Conservation (phyloP, 2,888 invertebrate species). For the Atrina japonica region DNA sequence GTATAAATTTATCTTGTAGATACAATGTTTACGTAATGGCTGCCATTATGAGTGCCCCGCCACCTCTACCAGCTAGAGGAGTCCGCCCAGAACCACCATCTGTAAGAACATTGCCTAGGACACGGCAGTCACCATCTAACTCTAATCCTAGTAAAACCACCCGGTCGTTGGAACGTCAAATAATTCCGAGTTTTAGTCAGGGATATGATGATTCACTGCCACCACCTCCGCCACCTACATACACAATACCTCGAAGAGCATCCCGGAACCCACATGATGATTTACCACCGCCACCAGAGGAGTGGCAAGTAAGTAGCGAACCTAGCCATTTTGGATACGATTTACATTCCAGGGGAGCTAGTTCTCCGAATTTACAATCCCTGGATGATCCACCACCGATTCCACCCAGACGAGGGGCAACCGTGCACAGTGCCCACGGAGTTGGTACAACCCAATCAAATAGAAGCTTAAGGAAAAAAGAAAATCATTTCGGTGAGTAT, state of each 20-base stretch:
- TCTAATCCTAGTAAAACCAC: neutral
- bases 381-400: neutral
- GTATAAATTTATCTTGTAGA: no score
- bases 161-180: neutral
- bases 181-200: neutral
- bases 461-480: no score
- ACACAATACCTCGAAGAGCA: neutral
- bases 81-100: constrained; percentile 10
- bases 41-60: constrained; percentile 22
- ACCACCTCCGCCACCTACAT: neutral
- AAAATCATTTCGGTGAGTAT: no score
- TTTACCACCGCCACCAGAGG: constrained; percentile 12
- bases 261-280: neutral
- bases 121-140: neutral
- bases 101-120: constrained; percentile 14
- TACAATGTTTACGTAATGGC: neutral
- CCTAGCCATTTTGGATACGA: neutral
- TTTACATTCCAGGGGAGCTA: constrained; percentile 1
- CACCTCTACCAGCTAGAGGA: constrained; percentile 10
- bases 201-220: neutral
- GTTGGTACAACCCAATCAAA: no score
- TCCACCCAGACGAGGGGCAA: constrained; percentile 7
- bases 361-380: neutral
- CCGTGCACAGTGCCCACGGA: constrained; percentile 8
- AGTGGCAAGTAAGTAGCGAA: neutral